Evolutionary conservation across 1,140 invertebrate genomes (phyloP).

Genomic region (Melipona quadrifasciata): DNA sequence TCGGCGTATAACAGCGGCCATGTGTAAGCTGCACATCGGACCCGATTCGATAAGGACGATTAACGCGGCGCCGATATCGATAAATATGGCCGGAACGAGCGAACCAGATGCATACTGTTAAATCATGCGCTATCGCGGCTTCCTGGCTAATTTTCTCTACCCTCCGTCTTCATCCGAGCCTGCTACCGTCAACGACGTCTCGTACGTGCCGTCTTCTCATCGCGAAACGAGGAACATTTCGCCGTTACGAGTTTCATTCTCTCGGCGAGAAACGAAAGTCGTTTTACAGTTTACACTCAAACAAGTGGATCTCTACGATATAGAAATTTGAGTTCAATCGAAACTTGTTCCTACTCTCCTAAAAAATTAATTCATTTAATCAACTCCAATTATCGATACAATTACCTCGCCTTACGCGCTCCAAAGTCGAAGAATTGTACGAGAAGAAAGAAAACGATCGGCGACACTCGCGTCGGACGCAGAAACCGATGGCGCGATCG

Average conservation of each 20-base stretch:
- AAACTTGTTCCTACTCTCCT: no score
- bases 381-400: no score
- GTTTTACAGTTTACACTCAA: no score
- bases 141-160: slow-evolving; percentile 16
- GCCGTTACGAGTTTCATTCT: neutral
- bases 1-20: slow-evolving; percentile 37
- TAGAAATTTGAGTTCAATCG: neutral
- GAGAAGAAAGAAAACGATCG: no score
- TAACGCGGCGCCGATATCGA: slow-evolving; percentile 54
- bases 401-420: neutral
- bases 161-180: neutral
- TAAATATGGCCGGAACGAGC: slow-evolving; percentile 33
- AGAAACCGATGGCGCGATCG: neutral
- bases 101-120: neutral
- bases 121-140: slow-evolving; percentile 28
- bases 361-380: no score
- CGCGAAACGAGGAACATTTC: neutral
- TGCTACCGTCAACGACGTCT: neutral
- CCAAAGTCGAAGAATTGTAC: no score
- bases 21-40: slow-evolving; percentile 6
- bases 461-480: no score
- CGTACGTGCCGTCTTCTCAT: neutral
- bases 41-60: slow-evolving; percentile 56
- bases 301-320: no score
- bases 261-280: no score